These are phyloP conservation scores for Aphelenchoides besseyi DNA, from an alignment of 1,140 invertebrate species.

Conservation along the genomic window DNA sequence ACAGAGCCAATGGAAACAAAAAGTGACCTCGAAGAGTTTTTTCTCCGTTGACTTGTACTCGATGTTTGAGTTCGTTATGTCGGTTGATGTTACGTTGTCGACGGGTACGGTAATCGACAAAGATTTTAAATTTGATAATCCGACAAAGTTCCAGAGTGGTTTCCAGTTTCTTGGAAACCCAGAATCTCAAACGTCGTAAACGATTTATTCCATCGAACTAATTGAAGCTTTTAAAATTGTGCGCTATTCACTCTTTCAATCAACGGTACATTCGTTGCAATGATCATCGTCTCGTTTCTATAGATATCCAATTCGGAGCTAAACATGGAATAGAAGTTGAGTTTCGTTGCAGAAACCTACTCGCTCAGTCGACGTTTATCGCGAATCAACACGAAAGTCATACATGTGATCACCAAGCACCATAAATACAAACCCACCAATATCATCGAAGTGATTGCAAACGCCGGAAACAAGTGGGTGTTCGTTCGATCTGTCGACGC, in stretches of 20 bases:
- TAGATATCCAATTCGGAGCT: conserved; percentile 22
- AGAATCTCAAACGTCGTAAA: too few relatives aligned
- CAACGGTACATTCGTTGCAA: neutral
- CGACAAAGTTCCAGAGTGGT: too few relatives aligned
- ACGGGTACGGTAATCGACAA: too few relatives aligned
- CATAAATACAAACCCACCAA: conserved; percentile 37
- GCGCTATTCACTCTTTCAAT: conserved; percentile 40
- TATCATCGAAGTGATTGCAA: conserved; percentile 31
- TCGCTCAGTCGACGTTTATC: conserved; percentile 34
- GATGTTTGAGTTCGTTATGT: too few relatives aligned
- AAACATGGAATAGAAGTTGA: neutral
- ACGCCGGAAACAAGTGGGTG: conserved; percentile 36
- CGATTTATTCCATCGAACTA: neutral
- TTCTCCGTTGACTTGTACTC: too few relatives aligned
- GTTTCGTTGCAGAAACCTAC: too few relatives aligned
- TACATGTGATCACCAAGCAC: conserved; percentile 37
- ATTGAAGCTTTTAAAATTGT: conserved; percentile 23
- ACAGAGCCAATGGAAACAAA: too few relatives aligned
- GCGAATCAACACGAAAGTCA: conserved; percentile 47
- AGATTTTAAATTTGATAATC: too few relatives aligned
- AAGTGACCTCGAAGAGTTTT: too few relatives aligned
- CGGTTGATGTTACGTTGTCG: too few relatives aligned
- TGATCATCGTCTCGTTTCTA: conserved; percentile 4
- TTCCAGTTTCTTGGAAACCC: too few relatives aligned
- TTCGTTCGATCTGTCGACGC: conserved; percentile 31